Conservation (phyloP, 2,888 invertebrate genomes). For the Calephelis perditalis region DNA sequence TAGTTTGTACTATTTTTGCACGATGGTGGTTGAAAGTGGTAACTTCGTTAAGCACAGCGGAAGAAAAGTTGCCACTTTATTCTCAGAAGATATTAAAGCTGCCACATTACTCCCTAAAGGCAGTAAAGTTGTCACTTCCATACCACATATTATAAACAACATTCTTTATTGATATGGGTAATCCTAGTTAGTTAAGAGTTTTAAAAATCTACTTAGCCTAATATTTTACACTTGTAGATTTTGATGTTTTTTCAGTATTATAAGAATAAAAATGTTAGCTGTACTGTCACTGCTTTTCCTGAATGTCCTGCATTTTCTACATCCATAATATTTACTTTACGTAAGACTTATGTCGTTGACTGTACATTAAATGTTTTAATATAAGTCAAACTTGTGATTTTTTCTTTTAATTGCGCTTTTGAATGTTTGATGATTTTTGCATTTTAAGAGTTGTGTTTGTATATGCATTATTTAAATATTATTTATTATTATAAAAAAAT, state of each 20-base stretch:
- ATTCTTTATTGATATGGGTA: too few relatives aligned
- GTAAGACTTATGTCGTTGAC: slow-evolving; percentile 7
- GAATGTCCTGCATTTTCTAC: not conserved
- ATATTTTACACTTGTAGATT: too few relatives aligned
- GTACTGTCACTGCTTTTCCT: not conserved
- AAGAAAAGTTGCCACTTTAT: too few relatives aligned
- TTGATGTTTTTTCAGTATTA: slow-evolving; percentile 3
- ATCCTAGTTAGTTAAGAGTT: too few relatives aligned
- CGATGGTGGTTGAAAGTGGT: too few relatives aligned
- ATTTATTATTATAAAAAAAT: not conserved
- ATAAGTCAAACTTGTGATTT: slow-evolving; percentile 7
- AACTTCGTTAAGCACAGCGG: too few relatives aligned
- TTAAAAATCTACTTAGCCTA: too few relatives aligned
- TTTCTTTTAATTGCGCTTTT: slow-evolving; percentile 10
- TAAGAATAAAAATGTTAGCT: not conserved
- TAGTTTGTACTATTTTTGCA: too few relatives aligned
- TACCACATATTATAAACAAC: too few relatives aligned
- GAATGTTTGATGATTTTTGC: slow-evolving; percentile 2
- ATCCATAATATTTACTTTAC: not conserved
- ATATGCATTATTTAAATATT: not conserved
- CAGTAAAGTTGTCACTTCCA: too few relatives aligned
- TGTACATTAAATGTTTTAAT: not conserved
- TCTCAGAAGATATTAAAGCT: too few relatives aligned
- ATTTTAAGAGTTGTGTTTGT: not conserved
- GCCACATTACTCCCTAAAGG: too few relatives aligned